Conservation (phyloP, 2,797 vertebrate species). For the Carapus acus region DNA sequence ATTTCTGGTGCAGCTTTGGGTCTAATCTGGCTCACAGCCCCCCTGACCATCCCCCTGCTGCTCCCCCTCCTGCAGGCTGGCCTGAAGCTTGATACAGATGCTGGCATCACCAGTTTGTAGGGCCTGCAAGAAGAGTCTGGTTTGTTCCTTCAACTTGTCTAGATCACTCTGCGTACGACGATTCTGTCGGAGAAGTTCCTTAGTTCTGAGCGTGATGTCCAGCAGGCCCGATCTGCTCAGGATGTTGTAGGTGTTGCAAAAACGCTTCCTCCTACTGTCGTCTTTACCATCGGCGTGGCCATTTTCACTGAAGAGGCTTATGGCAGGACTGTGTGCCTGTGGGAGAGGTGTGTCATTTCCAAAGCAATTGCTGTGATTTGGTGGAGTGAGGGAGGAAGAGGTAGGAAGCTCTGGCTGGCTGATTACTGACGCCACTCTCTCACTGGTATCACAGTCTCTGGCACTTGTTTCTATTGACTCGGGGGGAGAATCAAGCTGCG, state of each 20-base stretch:
- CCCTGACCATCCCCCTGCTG: conserved; percentile 20
- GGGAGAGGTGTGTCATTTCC: conserved; percentile 4
- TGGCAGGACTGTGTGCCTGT: neutral
- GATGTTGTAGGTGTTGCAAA: conserved; percentile 89
- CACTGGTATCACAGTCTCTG: too few relatives aligned
- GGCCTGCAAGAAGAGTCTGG: conserved; percentile 79
- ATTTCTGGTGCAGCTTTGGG: conserved; percentile 17
- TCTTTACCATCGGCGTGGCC: conserved; percentile 12
- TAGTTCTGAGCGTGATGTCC: conserved; percentile 89
- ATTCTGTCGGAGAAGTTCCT: conserved; percentile 88
- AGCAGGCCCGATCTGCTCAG: conserved; percentile 83
- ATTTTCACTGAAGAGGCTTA: conserved; percentile 4
- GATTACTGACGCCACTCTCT: conserved; percentile 31
- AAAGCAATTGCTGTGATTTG: neutral
- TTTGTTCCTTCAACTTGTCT: conserved; percentile 81
- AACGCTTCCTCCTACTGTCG: conserved; percentile 79
- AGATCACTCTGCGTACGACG: conserved; percentile 82
- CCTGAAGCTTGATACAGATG: conserved; percentile 76
- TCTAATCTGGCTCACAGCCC: conserved; percentile 45
- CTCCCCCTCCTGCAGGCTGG: conserved; percentile 67
- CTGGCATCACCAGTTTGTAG: conserved; percentile 73
- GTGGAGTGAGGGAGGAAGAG: conserved; percentile 13
- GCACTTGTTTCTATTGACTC: conserved; percentile 36
- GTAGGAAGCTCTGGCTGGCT: conserved; percentile 30
- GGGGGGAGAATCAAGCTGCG: conserved; percentile 33